Conservation (phyloP, 2,113 vertebrate genomes). For the Corythornis vintsioides region DNA sequence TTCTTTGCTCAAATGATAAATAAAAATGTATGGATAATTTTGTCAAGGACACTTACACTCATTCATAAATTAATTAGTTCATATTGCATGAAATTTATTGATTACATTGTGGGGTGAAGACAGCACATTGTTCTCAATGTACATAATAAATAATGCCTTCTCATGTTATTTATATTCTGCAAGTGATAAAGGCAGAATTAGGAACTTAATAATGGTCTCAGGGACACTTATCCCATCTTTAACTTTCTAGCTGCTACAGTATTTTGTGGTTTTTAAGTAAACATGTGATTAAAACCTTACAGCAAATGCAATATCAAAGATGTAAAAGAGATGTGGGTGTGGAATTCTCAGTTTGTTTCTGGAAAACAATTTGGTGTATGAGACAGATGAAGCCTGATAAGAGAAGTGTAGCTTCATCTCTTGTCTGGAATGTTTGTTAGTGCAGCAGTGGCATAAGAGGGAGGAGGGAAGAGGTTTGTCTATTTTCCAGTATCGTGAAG, state of each 20-base stretch:
- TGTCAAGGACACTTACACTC: neutral
- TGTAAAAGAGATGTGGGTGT: neutral
- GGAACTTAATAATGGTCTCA: neutral
- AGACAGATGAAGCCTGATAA: neutral
- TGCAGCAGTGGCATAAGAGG: neutral
- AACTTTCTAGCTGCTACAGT: neutral
- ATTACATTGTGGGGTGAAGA: neutral
- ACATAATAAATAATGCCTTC: neutral
- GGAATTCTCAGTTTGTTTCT: neutral
- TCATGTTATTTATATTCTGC: neutral
- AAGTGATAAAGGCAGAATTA: neutral
- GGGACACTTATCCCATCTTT: neutral
- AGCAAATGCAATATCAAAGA: neutral
- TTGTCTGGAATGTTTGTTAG: neutral
- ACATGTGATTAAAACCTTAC: neutral
- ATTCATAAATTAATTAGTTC: neutral
- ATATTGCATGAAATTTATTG: neutral
- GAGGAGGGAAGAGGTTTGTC: neutral
- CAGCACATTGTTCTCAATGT: neutral
- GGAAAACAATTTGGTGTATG: rapidly evolving
- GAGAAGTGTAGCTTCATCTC: neutral
- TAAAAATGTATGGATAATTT: neutral
- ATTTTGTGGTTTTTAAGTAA: neutral
- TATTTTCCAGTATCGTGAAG: neutral
- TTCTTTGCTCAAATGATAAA: neutral